Conservation (phyloP, 2,113 vertebrate species). For the Spea multiplicata region DNA sequence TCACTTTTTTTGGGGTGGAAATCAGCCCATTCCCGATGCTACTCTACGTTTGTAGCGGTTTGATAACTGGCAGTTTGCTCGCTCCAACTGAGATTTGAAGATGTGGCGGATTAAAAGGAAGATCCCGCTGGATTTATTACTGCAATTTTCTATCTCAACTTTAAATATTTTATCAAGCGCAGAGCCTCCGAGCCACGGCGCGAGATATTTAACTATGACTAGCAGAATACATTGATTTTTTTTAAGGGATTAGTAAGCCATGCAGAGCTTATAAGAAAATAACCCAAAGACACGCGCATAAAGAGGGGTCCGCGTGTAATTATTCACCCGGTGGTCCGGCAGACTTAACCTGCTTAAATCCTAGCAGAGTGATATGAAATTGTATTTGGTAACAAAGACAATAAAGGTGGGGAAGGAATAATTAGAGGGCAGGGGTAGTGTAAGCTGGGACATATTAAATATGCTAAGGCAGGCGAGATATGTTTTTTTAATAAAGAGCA, state of each 20-base stretch:
- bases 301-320: not conserved
- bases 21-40: not conserved
- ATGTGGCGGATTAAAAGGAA: not conserved
- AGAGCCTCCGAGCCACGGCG: not conserved
- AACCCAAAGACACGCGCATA: not conserved
- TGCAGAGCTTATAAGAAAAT: not conserved
- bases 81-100: conserved; percentile 21
- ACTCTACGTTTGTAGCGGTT: conserved; percentile 15
- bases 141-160: conserved; percentile 23
- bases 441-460: no score
- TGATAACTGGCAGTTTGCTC: conserved; percentile 28
- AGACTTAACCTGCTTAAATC: no score
- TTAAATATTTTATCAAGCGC: conserved; percentile 34
- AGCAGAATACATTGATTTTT: not conserved
- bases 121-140: conserved; percentile 38
- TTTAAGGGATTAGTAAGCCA: not conserved
- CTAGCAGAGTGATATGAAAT: no score
- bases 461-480: no score
- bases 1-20: no score
- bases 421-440: no score
- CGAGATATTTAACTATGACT: not conserved
- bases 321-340: not conserved
- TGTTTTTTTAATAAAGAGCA: no score
- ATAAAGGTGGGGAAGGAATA: no score
- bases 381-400: no score